phyloP scores from a whole-genome alignment of 2,113 vertebrate species.

The Megaceryle maxima region DNA sequence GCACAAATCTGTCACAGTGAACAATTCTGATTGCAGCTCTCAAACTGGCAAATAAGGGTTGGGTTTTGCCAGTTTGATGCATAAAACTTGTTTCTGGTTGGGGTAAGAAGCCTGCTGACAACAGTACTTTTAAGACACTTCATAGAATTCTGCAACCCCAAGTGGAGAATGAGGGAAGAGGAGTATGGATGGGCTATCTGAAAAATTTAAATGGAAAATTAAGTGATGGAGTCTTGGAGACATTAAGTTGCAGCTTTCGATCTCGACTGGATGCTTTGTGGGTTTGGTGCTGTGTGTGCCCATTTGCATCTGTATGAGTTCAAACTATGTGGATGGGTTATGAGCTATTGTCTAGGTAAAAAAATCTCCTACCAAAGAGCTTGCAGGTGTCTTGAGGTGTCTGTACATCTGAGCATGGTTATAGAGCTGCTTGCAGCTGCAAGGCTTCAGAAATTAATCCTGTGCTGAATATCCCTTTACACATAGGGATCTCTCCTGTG shows the following conservation, averaged over 20 bases:
- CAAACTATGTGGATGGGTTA: not conserved
- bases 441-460: not conserved
- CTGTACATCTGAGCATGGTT: rapidly evolving
- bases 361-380: not conserved
- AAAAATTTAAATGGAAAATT: not conserved
- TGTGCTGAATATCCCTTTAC: not conserved
- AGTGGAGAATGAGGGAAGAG: not conserved
- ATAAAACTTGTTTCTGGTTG: not conserved
- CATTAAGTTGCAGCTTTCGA: not conserved
- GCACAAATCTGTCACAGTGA: rapidly evolving
- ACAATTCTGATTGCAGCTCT: not conserved
- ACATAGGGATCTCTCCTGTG: not conserved
- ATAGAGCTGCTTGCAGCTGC: not conserved
- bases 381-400: not conserved
- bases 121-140: not conserved
- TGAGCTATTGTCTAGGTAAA: not conserved
- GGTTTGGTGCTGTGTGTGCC: not conserved
- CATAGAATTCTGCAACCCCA: not conserved
- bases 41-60: not conserved
- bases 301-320: not conserved
- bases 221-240: not conserved
- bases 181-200: not conserved
- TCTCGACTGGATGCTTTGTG: not conserved
- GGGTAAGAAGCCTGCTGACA: not conserved
- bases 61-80: not conserved